Evolutionary conservation across 2,888 invertebrate species (phyloP).

Genomic region (Sminthurinus aureus): DNA sequence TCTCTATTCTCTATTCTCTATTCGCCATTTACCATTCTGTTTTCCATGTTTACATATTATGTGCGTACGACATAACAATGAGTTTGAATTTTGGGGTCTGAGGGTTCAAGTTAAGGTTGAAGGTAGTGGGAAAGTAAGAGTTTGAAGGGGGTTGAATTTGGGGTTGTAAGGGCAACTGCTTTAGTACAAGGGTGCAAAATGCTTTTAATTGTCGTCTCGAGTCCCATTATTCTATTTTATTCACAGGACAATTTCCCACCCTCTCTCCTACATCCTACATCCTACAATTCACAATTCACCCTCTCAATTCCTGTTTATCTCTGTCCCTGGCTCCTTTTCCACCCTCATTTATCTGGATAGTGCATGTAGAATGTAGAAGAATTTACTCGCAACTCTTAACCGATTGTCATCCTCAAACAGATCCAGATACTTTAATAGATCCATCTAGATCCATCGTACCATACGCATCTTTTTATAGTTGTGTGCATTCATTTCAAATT

Average conservation of each 20-base stretch:
- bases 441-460: neutral
- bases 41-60: neutral
- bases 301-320: neutral
- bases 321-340: neutral
- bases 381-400: neutral
- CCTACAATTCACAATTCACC: neutral
- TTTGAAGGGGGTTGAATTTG: neutral
- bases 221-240: slow-evolving; percentile 40
- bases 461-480: no score
- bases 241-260: slow-evolving; percentile 24
- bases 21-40: neutral
- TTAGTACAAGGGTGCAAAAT: slow-evolving; percentile 42
- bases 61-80: no score
- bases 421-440: neutral
- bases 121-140: no score
- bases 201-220: slow-evolving; percentile 41
- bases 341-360: neutral
- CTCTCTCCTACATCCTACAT: neutral
- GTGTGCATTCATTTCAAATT: no score
- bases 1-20: neutral
- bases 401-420: neutral
- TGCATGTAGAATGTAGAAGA: no score
- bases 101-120: neutral
- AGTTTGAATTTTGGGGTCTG: neutral
- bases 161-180: neutral